Base-by-base conservation (phyloP, 1,140 invertebrate genomes). In the Fopius arisanus region DNA sequence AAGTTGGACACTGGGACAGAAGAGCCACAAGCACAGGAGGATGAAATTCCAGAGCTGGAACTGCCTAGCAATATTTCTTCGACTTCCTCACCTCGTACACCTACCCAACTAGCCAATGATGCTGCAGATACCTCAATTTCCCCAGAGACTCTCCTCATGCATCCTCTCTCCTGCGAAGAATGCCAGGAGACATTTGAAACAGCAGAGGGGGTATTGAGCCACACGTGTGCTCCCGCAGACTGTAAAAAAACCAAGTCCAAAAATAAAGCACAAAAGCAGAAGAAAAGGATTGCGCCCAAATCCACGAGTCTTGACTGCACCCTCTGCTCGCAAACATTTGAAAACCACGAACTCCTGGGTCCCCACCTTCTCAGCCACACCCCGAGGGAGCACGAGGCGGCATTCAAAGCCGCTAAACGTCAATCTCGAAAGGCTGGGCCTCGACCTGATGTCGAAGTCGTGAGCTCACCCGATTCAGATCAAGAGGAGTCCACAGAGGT, bases 311-410 rank as follows among this genome's bases (percentile, higher is more conserved):
- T 73, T 4, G 33, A 54, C 3, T 84, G 84, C 51, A 80, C 41
- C 31, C 75, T 86, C 0, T 87, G 86, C 66, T 78, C 70, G 4
- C n/a, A 75, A n/a, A 62, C n/a, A 7, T 85, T 82, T 73, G 72
- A 78, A 3, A 75, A 77, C 0, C 78, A 74, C 54, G 75, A 77
- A 19, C 72, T 72, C 31, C 59, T 87, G 0, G 82, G 81, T n/a
- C 77, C 81, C 29, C 86, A 87, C 62, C 77, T 86, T 9, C 81
- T 78, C 19, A 79, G 77, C 0, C 86, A 88, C 43, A 87, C 81
- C 6, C 77, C 84, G 31, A 48, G 3, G 6, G 85, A 88, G 33
- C 63, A 85, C 4, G 80, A 84, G 69, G 67, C 79, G 16, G 80
- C 82, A 0, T 84, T 78, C 26, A 75, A 75, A 66, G 43, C 0